Evolutionary conservation across 2,888 invertebrate genomes (phyloP).

Genomic region (Latrodectus hesperus): DNA sequence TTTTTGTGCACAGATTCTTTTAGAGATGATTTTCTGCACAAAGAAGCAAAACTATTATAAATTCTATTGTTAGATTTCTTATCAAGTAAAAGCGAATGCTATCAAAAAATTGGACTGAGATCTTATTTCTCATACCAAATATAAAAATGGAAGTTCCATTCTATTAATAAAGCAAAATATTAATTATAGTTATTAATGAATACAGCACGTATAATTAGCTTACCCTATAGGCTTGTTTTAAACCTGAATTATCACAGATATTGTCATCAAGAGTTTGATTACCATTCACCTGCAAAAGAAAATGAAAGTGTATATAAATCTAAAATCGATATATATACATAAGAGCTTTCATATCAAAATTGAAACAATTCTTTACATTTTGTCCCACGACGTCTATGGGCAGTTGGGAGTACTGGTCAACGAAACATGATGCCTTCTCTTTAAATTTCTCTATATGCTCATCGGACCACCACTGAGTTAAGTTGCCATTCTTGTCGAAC

Average conservation of each 20-base stretch:
- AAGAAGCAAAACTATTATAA: too few relatives aligned
- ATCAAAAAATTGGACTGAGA: too few relatives aligned
- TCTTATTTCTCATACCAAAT: too few relatives aligned
- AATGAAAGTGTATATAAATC: neutral
- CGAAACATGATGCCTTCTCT: constrained; percentile 73
- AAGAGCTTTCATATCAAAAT: too few relatives aligned
- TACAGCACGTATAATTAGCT: neutral
- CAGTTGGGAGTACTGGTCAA: constrained; percentile 74
- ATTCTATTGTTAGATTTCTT: too few relatives aligned
- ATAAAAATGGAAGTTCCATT: too few relatives aligned
- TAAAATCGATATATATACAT: too few relatives aligned
- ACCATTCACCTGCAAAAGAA: constrained; percentile 73
- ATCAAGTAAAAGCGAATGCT: too few relatives aligned
- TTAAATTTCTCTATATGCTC: constrained; percentile 73
- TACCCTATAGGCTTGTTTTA: constrained; percentile 74
- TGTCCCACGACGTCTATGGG: constrained; percentile 72
- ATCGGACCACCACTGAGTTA: constrained; percentile 74
- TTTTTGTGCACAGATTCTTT: too few relatives aligned
- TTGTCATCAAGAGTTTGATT: constrained; percentile 75
- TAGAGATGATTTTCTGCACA: too few relatives aligned
- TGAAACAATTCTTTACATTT: constrained; percentile 71
- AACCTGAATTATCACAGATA: constrained; percentile 75
- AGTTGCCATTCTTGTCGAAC: constrained; percentile 74
- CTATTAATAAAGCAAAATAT: too few relatives aligned
- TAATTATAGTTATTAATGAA: neutral